Percentiles rank a stretch among this genome's conserved stretches.
Evolutionary conservation across 2,888 invertebrate genomes (phyloP).

Genomic region (Mylabris sibirica): DNA sequence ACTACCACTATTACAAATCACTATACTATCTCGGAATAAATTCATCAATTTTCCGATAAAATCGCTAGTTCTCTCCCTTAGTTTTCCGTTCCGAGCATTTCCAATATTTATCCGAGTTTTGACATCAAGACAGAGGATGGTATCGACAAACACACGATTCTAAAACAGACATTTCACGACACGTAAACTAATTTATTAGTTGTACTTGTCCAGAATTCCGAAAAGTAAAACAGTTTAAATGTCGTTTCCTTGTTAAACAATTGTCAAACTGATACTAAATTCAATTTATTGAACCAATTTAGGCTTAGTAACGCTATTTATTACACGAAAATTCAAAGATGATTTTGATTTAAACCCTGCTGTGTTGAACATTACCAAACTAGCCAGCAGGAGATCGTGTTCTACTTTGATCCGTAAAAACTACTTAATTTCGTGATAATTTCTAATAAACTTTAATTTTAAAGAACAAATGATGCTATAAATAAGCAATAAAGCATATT

Average conservation of each 20-base stretch:
- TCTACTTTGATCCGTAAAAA: neutral
- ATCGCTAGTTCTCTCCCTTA: neutral
- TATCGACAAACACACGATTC: slow-evolving; percentile 4
- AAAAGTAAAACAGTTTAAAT: slow-evolving; percentile 27
- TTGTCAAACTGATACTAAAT: slow-evolving; percentile 18
- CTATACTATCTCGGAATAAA: neutral
- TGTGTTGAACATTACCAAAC: neutral
- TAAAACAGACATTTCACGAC: slow-evolving; percentile 22
- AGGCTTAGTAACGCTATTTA: neutral
- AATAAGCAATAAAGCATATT: neutral
- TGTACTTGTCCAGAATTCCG: slow-evolving; percentile 33
- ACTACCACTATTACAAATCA: too few relatives aligned
- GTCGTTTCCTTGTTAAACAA: slow-evolving; percentile 17
- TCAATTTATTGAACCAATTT: slow-evolving; percentile 5
- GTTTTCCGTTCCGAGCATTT: neutral
- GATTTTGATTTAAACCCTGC: slow-evolving; percentile 5
- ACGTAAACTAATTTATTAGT: slow-evolving; percentile 36
- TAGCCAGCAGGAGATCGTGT: neutral
- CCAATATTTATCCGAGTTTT: slow-evolving; percentile 9
- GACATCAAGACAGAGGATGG: slow-evolving; percentile 18
- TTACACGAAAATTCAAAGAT: neutral
- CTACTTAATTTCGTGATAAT: slow-evolving; percentile 10
- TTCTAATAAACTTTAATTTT: neutral
- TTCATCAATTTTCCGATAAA: slow-evolving; percentile 9
- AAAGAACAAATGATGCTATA: slow-evolving; percentile 4